Evolutionary conservation across 2,797 vertebrate species (phyloP).

Genomic region (Limosa lapponica): DNA sequence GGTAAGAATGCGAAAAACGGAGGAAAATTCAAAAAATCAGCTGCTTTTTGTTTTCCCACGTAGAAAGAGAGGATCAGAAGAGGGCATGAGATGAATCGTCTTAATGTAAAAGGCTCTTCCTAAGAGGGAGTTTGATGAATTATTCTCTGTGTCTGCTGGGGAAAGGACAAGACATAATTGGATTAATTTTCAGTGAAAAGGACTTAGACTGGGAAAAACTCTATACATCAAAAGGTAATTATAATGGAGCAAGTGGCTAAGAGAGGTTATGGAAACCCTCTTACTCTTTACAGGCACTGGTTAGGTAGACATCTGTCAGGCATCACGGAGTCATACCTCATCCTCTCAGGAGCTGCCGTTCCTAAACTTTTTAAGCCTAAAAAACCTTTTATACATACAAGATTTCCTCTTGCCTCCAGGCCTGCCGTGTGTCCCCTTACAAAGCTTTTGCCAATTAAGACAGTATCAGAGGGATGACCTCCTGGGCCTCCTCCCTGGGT

Average conservation of each 20-base stretch:
- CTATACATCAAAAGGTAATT: slow-evolving; percentile 19
- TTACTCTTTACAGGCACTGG: neutral
- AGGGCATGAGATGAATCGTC: neutral
- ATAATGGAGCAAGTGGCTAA: neutral
- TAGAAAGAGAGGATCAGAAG: neutral
- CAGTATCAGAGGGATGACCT: neutral
- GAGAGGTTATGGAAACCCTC: neutral
- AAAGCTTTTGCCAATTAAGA: neutral
- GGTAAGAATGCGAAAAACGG: neutral
- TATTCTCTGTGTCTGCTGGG: neutral
- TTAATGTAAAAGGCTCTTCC: neutral
- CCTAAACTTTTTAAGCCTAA: neutral
- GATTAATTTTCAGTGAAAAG: slow-evolving; percentile 37
- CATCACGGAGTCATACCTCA: neutral
- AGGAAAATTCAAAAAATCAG: neutral
- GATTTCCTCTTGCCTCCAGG: neutral
- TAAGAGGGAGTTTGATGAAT: slow-evolving; percentile 9
- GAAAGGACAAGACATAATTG: slow-evolving; percentile 16
- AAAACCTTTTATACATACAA: neutral
- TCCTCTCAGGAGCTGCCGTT: neutral
- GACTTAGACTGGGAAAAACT: neutral
- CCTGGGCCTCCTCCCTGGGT: neutral
- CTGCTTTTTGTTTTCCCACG: neutral
- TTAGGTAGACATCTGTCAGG: neutral
- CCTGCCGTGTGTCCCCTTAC: neutral